Conservation (phyloP, 2,797 vertebrate species). For the Mormyrus hasselquistii region DNA sequence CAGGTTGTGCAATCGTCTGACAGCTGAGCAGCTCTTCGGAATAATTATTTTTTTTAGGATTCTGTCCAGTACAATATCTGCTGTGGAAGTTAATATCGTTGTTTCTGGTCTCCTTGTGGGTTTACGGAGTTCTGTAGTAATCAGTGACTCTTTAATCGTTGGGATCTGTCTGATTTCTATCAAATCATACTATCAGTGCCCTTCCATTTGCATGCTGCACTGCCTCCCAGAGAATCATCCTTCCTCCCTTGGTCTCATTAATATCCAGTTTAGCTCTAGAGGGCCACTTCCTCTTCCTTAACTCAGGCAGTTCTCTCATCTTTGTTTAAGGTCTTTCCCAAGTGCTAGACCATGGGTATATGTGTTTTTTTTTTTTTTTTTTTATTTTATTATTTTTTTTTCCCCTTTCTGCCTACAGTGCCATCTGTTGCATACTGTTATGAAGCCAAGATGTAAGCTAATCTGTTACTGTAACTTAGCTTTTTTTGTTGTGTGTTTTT, state of each 20-base stretch:
- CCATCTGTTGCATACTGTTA: slow-evolving; percentile 59
- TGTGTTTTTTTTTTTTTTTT: slow-evolving; percentile 16
- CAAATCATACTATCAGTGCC: background rate
- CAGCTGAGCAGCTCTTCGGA: background rate
- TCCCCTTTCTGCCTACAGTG: slow-evolving; percentile 47
- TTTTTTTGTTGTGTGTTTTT: slow-evolving; percentile 10
- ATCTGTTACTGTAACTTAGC: slow-evolving; percentile 43
- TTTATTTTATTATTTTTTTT: background rate
- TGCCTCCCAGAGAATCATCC: background rate
- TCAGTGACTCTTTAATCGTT: background rate
- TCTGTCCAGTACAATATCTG: background rate
- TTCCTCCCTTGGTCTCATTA: background rate
- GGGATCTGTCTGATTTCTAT: background rate
- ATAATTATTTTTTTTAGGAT: background rate
- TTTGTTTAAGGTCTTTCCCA: slow-evolving; percentile 22
- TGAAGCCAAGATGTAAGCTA: slow-evolving; percentile 58
- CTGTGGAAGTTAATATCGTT: background rate
- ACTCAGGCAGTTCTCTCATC: slow-evolving; percentile 42
- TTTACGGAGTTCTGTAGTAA: background rate
- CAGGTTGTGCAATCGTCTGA: background rate
- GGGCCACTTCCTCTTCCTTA: slow-evolving; percentile 33
- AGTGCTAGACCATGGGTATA: slow-evolving; percentile 51
- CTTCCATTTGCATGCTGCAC: background rate
- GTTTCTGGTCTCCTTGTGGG: slow-evolving; percentile 9
- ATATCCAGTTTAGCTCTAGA: slow-evolving; percentile 26